Percentiles rank a stretch among this genome's conserved stretches.
phyloP scores from a whole-genome alignment of 2,113 vertebrate species.

The Bubo scandiacus region DNA sequence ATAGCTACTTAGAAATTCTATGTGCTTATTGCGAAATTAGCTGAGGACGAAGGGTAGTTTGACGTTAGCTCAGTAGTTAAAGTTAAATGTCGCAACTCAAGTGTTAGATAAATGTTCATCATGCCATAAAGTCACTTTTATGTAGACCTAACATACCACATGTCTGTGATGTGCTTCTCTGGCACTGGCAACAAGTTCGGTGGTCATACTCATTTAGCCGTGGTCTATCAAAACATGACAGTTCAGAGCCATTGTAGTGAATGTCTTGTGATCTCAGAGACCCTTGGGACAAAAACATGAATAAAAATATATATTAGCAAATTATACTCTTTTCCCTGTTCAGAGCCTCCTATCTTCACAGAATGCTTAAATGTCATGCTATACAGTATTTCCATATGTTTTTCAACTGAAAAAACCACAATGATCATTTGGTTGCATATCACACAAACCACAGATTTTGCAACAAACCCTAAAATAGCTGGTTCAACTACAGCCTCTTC shows the following conservation, averaged over 20 bases:
- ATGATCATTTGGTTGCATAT: background rate
- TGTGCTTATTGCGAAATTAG: background rate
- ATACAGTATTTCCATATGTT: background rate
- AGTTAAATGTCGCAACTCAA: background rate
- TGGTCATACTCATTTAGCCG: constrained; percentile 75
- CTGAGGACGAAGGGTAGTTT: background rate
- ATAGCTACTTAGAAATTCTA: background rate
- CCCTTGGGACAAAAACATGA: constrained; percentile 61
- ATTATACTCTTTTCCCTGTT: background rate
- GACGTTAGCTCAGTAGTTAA: background rate
- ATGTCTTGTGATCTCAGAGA: constrained; percentile 85
- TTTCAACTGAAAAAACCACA: background rate
- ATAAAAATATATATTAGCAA: background rate
- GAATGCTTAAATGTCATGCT: background rate
- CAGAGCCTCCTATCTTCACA: background rate
- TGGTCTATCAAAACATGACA: constrained; percentile 86
- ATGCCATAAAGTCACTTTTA: background rate
- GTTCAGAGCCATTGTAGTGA: constrained; percentile 85
- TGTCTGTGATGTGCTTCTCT: constrained; percentile 75
- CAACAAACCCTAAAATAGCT: background rate
- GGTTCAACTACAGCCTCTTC: background rate
- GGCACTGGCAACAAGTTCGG: constrained; percentile 84
- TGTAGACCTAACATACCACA: constrained; percentile 77
- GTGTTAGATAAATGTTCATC: background rate
- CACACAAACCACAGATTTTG: background rate